Base-by-base conservation (phyloP, 2,113 vertebrate genomes). In the Sceloporus undulatus region DNA sequence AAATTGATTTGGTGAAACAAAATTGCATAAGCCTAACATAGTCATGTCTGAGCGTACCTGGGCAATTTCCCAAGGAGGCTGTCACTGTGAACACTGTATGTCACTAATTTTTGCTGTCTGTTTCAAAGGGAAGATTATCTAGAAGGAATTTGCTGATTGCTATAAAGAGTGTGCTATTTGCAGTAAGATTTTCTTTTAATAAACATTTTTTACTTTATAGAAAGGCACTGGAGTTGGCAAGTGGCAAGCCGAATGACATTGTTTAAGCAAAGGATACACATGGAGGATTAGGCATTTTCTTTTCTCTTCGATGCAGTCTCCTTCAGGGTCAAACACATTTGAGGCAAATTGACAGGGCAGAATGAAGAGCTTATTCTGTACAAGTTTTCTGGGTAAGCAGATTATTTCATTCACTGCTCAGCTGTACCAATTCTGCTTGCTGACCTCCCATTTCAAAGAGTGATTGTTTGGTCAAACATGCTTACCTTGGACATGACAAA, bases 401-500 rank as follows among this genome's bases (percentile, higher is more conserved):
- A 78, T 88, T 29, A 70, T 84, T 84, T 84, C 74, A 88, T 84
- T 84, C 62, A 70, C 74, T 56, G 74, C 68, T 88, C 87, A 88
- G 87, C 40, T 88, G 73, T 56, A 84, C 59, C 73, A 77, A 81
- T 87, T 87, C 81, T 80, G 66, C 68, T 87, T 81, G 68, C 74
- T 82, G 74, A 88, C 59, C 80, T 88, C 80, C 80, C 74, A 84
- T 84, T 78, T 78, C 62, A 88, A 84, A 38, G 74, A 88, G 75
- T 84, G 81, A 88, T 84, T 84, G 80, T 88, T 88, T 83, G 80
- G 73, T 83, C 62, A 56, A 68, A 83, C 73, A 77, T 77, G 73
- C 87, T 88, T 83, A 77, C 80, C 62, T 88, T 83, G 74, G 87
- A 84, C 81, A 84, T 78, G 87, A 88, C 59, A 88, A 88, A 70